Base-by-base conservation (phyloP, 2,888 invertebrate species). In the Crocallis elinguaria region DNA sequence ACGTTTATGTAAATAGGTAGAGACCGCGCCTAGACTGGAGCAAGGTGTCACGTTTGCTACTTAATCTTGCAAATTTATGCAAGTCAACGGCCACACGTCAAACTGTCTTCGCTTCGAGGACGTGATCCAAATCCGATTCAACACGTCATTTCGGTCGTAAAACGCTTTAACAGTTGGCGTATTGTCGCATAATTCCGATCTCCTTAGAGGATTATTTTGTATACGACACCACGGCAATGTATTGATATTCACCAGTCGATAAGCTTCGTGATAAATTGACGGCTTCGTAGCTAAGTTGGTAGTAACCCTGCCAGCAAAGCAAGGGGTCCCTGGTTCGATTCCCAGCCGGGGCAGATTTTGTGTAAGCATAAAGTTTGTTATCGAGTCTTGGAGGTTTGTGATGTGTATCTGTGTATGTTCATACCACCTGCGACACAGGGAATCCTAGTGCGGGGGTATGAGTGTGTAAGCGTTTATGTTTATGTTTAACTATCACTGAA, bases 51-150 rank as follows among this genome's bases (percentile, higher is more conserved):
- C 69, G 72, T 77, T 71, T 67, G 65, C 82, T 77, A 78, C 75
- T 89, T 89, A 87, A 85, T 86, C 85, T 87, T 88, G 89, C 86
- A 89, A 90, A 90, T 89, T 86, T 90, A 90, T 90, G 89, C 89
- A 86, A 90, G 84, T 81, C 83, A 82, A 77, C 80, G 83, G 80
- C 86, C 83, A 81, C 86, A 85, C 84, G 86, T 87, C 88, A 88
- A 85, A 85, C 87, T 86, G 86, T 83, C 86, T 88, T 82, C 80
- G 73, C 78, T 75, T 68, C 54, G 77, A 82, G 78, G 75, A 88
- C 86, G 88, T 87, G 88, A 89, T 89, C 86, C 82, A 87, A 88
- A 89, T 89, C 84, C 86, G 80, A 88, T 88, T 88, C 80, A 62
- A 72, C 71, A 82, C 83, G 81, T 84, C 86, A 82, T 86, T 85